Base-by-base conservation (phyloP, 1,140 invertebrate genomes). In the Neodiprion fabricii region DNA sequence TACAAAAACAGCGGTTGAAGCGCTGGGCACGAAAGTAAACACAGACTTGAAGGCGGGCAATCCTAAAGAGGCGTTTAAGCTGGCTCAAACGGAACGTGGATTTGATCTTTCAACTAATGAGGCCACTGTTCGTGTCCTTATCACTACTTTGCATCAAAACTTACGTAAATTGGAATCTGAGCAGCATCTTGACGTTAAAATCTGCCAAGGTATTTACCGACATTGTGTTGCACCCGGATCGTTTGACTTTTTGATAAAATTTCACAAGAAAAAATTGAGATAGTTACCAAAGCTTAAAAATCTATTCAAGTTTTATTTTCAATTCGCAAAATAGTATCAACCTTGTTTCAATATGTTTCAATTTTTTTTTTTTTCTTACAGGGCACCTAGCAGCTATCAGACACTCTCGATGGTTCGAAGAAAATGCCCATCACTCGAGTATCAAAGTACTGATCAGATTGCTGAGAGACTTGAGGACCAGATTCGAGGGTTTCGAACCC, bases 321-420 rank as follows among this genome's bases (percentile, higher is more conserved):
- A 14, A 12, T 5, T 28, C 68, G 12, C 68, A n/a, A 70, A 14
- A 9, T 4, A 28, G 2, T 28, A 17, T 70, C 23, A 12, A 17
- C 28, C 61, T 65, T 65, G 9, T 17, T 11, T 17, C 14, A 12
- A 66, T 1, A 40, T 40, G 28, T 40, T 40, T 5, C 28, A 40
- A 40, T 40, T 40, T 40, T 61, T 14, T 79, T 86, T 93, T 94
- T 40, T 40, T 40, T 61, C 1, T 79, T 86, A 93, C 95, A 87
- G 93, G 94, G 66, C 96, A 99, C 87, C 89, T 99, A 78, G 96
- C 96, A 2, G 97, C 97, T 1, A 98, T 99, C 67, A 90, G 97
- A 74, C 98, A 99, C 86, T 95, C 96, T 50, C 92, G 97, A 5
- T 99, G 98, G 98, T 99, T 99, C 87, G 98, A 99, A 85, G 98